phyloP scores from a whole-genome alignment of 2,797 vertebrate genomes.

The Mastacembelus armatus region DNA sequence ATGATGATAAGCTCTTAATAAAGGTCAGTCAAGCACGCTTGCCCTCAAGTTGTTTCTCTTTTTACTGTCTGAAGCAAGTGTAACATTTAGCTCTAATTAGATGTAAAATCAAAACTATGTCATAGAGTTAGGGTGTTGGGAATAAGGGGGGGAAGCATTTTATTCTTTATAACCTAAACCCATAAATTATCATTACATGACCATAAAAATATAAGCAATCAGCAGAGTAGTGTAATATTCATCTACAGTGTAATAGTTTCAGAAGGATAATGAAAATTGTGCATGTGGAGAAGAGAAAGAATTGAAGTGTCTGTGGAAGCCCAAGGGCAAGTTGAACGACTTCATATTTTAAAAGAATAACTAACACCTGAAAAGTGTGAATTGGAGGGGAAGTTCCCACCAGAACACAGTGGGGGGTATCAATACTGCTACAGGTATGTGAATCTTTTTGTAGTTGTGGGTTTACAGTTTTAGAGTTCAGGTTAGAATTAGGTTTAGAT shows the following conservation, averaged over 20 bases:
- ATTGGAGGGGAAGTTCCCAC: slow-evolving; percentile 21
- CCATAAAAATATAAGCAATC: slow-evolving; percentile 45
- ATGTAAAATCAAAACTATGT: slow-evolving; percentile 1
- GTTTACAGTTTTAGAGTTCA: no score
- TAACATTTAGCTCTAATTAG: slow-evolving; percentile 36
- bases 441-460: no score
- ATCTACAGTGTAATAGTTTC: slow-evolving; percentile 52
- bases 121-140: not conserved
- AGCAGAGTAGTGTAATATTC: slow-evolving; percentile 54
- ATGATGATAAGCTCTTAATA: slow-evolving; percentile 16
- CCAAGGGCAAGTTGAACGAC: slow-evolving; percentile 50
- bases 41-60: not conserved
- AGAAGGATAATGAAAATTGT: slow-evolving; percentile 48
- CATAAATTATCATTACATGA: slow-evolving; percentile 31
- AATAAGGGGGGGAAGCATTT: not conserved
- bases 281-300: slow-evolving; percentile 12
- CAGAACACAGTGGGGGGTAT: slow-evolving; percentile 29
- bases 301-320: slow-evolving; percentile 36
- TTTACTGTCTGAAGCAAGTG: not conserved
- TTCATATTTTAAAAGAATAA: slow-evolving; percentile 37
- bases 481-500: no score
- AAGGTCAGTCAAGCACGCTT: slow-evolving; percentile 24
- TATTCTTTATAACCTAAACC: slow-evolving; percentile 23
- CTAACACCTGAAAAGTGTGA: slow-evolving; percentile 46
- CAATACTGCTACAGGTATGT: slow-evolving; percentile 45